A percentile compares a stretch with the other conserved stretches of the same genome.
Evolutionary conservation across 2,113 vertebrate species (phyloP).

Genomic region (Rhagologus leucostigma): DNA sequence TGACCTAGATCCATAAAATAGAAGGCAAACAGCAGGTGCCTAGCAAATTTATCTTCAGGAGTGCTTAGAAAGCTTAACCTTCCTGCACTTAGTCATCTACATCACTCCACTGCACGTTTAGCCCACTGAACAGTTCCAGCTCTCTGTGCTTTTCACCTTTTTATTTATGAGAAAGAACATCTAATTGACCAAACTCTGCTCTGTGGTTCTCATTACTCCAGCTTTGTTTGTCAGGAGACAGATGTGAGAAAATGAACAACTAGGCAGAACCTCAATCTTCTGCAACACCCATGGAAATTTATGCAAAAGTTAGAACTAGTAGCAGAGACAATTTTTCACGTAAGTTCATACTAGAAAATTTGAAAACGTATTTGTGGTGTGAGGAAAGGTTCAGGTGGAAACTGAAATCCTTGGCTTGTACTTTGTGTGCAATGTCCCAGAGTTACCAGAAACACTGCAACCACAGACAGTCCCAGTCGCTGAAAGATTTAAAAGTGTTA

Average conservation of each 20-base stretch:
- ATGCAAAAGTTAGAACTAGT: neutral
- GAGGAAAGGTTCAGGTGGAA: neutral
- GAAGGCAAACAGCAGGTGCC: conserved; percentile 49
- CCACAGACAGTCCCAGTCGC: neutral
- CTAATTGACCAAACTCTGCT: neutral
- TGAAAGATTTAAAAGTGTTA: neutral
- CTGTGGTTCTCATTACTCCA: neutral
- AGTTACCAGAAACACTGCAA: neutral
- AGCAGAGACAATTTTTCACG: neutral
- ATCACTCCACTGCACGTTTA: neutral
- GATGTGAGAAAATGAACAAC: neutral
- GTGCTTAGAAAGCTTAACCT: conserved; percentile 17
- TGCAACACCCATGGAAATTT: neutral
- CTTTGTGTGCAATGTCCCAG: neutral
- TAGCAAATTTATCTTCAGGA: conserved; percentile 21
- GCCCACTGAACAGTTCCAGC: neutral
- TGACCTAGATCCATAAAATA: conserved; percentile 37
- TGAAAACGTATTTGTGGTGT: neutral
- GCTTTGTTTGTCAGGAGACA: neutral
- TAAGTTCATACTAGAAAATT: neutral
- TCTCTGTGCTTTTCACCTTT: neutral
- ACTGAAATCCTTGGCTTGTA: neutral
- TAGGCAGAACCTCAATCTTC: neutral
- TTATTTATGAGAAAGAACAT: neutral
- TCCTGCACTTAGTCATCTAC: neutral